Percentiles rank a stretch among this genome's conserved stretches.
phyloP scores from a whole-genome alignment of 2,888 invertebrate species.

The Periphyllus acericola region DNA sequence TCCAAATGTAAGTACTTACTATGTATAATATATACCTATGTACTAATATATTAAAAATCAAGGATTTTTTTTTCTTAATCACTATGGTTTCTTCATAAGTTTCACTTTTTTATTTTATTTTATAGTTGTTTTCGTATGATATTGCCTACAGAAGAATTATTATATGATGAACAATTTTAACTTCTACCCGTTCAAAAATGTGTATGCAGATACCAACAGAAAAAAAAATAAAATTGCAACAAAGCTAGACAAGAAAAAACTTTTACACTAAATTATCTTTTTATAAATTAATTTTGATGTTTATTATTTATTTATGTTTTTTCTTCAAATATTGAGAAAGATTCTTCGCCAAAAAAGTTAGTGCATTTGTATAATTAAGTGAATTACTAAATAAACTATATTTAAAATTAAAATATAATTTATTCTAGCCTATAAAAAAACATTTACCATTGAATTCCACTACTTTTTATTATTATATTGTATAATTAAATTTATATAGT shows the following conservation, averaged over 20 bases:
- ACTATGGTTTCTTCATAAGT: background rate
- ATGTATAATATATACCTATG: no score
- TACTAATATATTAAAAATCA: no score
- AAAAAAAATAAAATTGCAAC: no score
- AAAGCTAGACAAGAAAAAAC: background rate
- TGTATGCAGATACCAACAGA: background rate
- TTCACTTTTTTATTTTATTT: background rate
- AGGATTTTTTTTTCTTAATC: no score
- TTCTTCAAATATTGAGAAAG: background rate
- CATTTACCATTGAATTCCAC: background rate
- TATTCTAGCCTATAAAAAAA: background rate
- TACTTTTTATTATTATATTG: no score
- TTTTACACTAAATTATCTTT: background rate
- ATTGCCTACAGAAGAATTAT: background rate
- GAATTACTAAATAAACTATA: background rate
- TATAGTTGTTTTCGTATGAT: background rate
- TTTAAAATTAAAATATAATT: background rate
- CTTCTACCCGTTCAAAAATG: background rate
- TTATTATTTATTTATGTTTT: background rate
- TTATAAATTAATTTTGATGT: background rate
- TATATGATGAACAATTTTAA: background rate
- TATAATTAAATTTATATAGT: no score
- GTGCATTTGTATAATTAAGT: background rate
- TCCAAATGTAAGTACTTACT: no score
- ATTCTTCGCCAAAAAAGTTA: constrained; percentile 15